Conservation (phyloP, 2,113 vertebrate genomes). For the Isichthys henryi region DNA sequence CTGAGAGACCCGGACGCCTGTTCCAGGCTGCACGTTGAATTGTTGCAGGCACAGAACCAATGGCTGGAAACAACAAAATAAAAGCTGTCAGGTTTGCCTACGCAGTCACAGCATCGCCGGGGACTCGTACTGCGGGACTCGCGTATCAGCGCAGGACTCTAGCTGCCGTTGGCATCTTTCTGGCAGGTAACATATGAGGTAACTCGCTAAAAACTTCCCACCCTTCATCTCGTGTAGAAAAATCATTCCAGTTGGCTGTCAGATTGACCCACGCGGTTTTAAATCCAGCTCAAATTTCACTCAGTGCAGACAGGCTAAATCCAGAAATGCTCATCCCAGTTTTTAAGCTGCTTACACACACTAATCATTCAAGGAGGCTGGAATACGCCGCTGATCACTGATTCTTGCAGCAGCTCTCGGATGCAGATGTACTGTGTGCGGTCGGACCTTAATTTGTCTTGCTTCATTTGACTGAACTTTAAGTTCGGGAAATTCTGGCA, state of each 20-base stretch:
- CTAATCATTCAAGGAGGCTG: not conserved
- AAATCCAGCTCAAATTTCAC: not conserved
- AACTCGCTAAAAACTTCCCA: not conserved
- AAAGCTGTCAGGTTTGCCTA: not conserved
- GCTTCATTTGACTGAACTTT: not conserved
- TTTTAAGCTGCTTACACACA: not conserved
- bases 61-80: not conserved
- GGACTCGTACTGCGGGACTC: not conserved
- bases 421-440: not conserved
- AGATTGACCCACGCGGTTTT: not conserved
- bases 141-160: not conserved
- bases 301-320: not conserved
- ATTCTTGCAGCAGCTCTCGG: not conserved
- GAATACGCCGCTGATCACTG: not conserved
- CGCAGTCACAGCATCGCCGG: not conserved
- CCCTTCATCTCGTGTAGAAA: not conserved
- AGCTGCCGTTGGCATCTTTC: not conserved
- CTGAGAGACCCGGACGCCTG: not conserved
- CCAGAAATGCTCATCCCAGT: not conserved
- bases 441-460: not conserved
- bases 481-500: not conserved
- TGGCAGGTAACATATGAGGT: not conserved
- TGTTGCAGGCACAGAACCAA: not conserved
- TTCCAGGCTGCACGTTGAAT: not conserved
- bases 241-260: not conserved